Evolutionary conservation across 2,797 vertebrate species (phyloP).

Genomic region (Hephaestus fuliginosus): DNA sequence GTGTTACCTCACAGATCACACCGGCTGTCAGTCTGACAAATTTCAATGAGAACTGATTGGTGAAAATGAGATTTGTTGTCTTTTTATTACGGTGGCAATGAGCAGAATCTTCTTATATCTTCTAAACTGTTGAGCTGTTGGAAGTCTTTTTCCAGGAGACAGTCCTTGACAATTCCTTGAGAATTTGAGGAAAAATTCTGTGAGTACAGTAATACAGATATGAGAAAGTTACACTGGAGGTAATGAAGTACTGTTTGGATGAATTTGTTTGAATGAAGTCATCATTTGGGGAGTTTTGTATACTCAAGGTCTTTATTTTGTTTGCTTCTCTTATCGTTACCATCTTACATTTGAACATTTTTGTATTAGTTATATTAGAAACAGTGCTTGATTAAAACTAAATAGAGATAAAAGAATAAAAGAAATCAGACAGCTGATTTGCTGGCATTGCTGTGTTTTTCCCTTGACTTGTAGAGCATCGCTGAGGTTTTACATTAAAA

Average conservation of each 20-base stretch:
- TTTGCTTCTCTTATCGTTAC: neutral
- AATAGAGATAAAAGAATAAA: neutral
- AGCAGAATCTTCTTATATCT: no score
- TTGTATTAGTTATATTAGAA: neutral
- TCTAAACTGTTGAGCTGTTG: no score
- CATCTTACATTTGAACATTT: neutral
- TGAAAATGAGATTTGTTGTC: neutral
- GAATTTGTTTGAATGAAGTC: no score
- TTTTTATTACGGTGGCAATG: neutral
- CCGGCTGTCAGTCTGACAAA: neutral
- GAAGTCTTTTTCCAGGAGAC: neutral
- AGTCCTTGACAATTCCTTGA: neutral
- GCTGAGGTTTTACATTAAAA: neutral
- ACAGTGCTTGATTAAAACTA: neutral
- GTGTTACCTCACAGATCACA: neutral
- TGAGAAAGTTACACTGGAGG: no score
- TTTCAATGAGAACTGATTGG: neutral
- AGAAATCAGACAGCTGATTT: neutral
- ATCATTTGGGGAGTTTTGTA: neutral
- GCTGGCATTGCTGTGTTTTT: neutral
- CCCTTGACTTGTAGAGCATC: neutral
- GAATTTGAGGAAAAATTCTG: neutral
- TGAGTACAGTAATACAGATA: neutral
- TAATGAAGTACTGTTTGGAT: no score
- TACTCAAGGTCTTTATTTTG: neutral